Evolutionary conservation across 2,113 vertebrate genomes (phyloP).

Genomic region (Synodontis membranacea): DNA sequence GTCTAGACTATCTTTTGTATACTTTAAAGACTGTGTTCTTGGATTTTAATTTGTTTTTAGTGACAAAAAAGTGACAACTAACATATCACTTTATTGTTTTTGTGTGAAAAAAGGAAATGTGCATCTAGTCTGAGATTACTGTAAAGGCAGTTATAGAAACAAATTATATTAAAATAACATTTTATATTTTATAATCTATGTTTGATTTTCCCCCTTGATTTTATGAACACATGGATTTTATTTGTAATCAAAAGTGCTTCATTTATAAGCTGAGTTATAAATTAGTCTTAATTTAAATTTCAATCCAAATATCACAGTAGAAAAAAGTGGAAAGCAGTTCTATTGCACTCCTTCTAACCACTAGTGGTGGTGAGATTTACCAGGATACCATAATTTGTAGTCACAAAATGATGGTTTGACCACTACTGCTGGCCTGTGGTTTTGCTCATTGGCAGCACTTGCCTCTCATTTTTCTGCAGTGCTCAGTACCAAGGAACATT

Average conservation of each 20-base stretch:
- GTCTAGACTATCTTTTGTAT: background rate
- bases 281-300: background rate
- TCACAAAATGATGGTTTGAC: background rate
- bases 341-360: background rate
- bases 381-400: background rate
- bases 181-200: background rate
- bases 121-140: background rate
- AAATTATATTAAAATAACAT: background rate
- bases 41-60: background rate
- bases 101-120: background rate
- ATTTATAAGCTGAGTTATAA: background rate
- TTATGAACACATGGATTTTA: background rate
- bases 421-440: background rate
- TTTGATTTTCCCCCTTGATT: background rate
- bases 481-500: background rate
- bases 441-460: background rate
- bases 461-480: background rate
- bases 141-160: background rate
- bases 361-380: background rate
- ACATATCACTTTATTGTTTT: too few relatives aligned
- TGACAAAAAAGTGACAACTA: too few relatives aligned
- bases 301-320: background rate
- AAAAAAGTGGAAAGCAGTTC: background rate
- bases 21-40: background rate
- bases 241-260: background rate